These are phyloP conservation scores for Cynoglossus semilaevis DNA, from an alignment of 2,113 vertebrate genomes.

Conservation along the genomic window DNA sequence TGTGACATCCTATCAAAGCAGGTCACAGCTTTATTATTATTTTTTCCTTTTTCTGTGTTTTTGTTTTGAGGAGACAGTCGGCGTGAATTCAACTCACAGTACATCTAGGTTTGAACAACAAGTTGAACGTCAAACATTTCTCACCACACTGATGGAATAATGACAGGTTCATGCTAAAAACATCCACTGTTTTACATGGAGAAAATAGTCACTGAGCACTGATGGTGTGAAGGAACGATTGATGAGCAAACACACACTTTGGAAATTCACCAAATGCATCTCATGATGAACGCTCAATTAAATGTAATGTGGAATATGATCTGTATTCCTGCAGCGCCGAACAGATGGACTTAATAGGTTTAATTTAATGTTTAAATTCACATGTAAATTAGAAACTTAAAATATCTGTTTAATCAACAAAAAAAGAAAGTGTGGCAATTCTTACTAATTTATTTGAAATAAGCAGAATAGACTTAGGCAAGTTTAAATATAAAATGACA, in stretches of 20 bases:
- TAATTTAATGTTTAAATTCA: no score
- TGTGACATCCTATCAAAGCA: background rate
- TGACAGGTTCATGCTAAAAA: background rate
- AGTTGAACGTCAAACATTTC: no score
- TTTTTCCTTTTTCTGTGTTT: background rate
- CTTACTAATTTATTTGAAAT: no score
- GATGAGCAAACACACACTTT: slow-evolving; percentile 5
- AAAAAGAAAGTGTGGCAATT: no score
- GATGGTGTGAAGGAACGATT: slow-evolving; percentile 19
- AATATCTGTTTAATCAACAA: no score
- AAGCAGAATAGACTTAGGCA: no score
- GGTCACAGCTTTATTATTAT: background rate
- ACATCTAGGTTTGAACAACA: slow-evolving; percentile 2
- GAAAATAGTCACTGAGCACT: slow-evolving; percentile 18
- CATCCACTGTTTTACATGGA: slow-evolving; percentile 17
- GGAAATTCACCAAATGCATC: slow-evolving; percentile 30
- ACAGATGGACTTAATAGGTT: no score
- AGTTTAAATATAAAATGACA: no score
- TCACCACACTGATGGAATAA: background rate
- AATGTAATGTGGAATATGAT: no score
- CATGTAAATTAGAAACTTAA: no score
- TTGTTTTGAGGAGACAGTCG: no score
- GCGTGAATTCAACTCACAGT: background rate
- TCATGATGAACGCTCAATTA: background rate
- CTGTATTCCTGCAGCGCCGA: no score